Conservation (phyloP, 2,113 vertebrate genomes). For the Mugil cephalus region DNA sequence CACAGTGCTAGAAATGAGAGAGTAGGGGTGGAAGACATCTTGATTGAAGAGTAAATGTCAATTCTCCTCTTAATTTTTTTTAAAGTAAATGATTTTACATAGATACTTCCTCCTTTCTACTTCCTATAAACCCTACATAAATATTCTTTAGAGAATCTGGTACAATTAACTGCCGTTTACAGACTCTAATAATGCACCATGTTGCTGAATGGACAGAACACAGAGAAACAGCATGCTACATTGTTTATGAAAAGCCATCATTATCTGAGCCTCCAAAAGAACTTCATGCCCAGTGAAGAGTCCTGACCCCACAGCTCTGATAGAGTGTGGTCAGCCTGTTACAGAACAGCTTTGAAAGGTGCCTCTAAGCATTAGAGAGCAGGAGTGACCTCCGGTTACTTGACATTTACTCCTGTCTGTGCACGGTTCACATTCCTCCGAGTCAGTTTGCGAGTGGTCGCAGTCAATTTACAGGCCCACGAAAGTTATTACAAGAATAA, state of each 20-base stretch:
- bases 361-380: neutral
- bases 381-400: slow-evolving; percentile 7
- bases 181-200: neutral
- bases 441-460: slow-evolving; percentile 12
- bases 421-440: slow-evolving; percentile 11
- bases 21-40: too few species aligned
- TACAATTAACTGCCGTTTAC: neutral
- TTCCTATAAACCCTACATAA: too few species aligned
- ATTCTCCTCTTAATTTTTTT: too few species aligned
- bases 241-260: neutral
- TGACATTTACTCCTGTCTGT: slow-evolving; percentile 4
- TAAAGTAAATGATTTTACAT: too few species aligned
- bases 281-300: neutral
- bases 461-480: slow-evolving; percentile 24
- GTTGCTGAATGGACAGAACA: neutral
- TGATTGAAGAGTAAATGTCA: too few species aligned
- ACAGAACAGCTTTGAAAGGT: neutral
- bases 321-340: slow-evolving; percentile 15
- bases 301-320: neutral
- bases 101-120: too few species aligned
- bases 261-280: neutral
- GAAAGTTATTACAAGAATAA: slow-evolving; percentile 25
- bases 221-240: neutral
- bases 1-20: too few species aligned
- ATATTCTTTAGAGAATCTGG: too few species aligned